phyloP scores from a whole-genome alignment of 2,888 invertebrate genomes.

The Amblyjoppa proteus region DNA sequence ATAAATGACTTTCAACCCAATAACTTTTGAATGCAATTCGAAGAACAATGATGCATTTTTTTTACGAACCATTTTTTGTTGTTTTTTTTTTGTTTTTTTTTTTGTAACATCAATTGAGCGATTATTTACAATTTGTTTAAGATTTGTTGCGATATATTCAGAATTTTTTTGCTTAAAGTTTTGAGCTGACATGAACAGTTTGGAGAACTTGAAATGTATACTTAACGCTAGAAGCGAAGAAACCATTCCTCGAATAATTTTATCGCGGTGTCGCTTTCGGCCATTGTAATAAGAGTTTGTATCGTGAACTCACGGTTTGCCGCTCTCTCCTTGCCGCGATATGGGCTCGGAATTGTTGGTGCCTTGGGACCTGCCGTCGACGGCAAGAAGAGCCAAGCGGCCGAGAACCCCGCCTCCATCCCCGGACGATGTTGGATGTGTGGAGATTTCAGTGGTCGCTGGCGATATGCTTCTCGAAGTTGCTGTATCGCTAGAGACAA shows the following conservation, averaged over 20 bases:
- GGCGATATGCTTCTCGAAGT: constrained; percentile 19
- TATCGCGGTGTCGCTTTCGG: background rate
- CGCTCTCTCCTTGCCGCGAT: constrained; percentile 71
- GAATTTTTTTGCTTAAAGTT: background rate
- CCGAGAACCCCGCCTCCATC: constrained; percentile 72
- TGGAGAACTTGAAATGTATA: background rate
- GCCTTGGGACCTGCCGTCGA: constrained; percentile 69
- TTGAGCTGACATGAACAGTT: background rate
- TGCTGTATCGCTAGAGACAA: constrained; percentile 23
- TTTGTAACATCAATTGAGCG: background rate
- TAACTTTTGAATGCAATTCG: background rate
- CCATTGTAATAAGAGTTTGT: background rate
- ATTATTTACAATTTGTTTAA: background rate
- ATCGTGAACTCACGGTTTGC: constrained; percentile 70
- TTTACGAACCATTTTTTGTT: background rate
- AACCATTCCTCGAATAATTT: background rate
- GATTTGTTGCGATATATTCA: background rate
- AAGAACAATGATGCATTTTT: background rate
- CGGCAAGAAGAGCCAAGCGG: constrained; percentile 72
- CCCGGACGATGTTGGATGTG: constrained; percentile 46
- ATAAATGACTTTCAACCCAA: background rate
- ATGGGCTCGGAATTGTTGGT: constrained; percentile 56
- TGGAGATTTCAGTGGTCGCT: background rate
- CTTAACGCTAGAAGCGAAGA: background rate
- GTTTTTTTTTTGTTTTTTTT: background rate